A percentile compares a stretch with the other conserved stretches of the same genome.
These are phyloP conservation scores for Tringa solitaria DNA, from an alignment of 2,113 vertebrate genomes.

Conservation along the genomic window DNA sequence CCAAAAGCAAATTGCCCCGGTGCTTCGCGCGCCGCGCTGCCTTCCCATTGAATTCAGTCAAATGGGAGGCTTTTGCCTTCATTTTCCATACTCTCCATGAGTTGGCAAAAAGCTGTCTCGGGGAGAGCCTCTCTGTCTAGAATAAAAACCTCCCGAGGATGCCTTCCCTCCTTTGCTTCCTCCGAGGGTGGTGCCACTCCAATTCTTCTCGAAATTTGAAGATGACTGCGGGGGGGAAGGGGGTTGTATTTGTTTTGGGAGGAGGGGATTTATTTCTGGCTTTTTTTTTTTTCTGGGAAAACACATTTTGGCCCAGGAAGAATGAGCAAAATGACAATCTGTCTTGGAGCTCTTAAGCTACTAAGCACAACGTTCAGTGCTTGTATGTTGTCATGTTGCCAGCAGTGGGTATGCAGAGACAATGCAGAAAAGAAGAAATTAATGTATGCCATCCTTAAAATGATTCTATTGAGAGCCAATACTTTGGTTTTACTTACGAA, in stretches of 20 bases:
- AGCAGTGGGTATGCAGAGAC: background rate
- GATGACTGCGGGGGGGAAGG: background rate
- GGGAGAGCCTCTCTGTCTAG: slow-evolving; percentile 10
- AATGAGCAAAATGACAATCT: slow-evolving; percentile 29
- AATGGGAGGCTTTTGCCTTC: slow-evolving; percentile 36
- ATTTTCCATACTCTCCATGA: slow-evolving; percentile 37
- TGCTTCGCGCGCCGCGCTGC: background rate
- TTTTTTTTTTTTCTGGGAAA: background rate
- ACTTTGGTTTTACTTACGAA: background rate
- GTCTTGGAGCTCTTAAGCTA: slow-evolving; percentile 37
- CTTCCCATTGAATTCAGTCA: slow-evolving; percentile 39
- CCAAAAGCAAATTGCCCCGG: slow-evolving; percentile 50
- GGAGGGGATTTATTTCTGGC: background rate
- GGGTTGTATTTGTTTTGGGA: background rate
- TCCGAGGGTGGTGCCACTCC: background rate
- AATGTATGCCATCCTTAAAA: background rate
- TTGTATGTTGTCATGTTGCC: background rate
- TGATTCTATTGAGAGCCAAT: background rate
- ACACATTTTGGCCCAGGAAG: slow-evolving; percentile 9
- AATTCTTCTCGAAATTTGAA: background rate
- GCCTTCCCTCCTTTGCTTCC: background rate
- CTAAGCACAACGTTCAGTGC: background rate
- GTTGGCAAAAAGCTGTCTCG: slow-evolving; percentile 31
- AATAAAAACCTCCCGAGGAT: slow-evolving; percentile 22
- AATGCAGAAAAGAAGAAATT: slow-evolving; percentile 2